Conservation (phyloP, 2,797 vertebrate species). For the Kryptopterus vitreolus region DNA sequence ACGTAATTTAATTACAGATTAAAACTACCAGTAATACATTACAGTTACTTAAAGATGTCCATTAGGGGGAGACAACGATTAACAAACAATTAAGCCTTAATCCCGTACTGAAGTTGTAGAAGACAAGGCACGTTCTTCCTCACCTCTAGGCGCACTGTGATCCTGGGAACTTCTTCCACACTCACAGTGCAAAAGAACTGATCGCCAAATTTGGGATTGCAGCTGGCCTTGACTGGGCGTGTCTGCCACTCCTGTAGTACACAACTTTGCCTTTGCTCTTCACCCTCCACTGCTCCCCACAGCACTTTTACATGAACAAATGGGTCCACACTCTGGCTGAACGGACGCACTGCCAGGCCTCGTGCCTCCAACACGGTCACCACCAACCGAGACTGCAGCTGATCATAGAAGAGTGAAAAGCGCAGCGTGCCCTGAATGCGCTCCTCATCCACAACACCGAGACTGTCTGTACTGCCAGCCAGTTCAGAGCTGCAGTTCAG, state of each 20-base stretch:
- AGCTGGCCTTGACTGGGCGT: conserved; percentile 69
- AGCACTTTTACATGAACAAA: conserved; percentile 68
- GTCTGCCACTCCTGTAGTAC: conserved; percentile 74
- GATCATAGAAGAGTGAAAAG: conserved; percentile 71
- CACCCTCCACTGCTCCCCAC: conserved; percentile 53
- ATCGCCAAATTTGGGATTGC: conserved; percentile 72
- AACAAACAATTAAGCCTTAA: no score
- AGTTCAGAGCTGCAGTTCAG: conserved; percentile 54
- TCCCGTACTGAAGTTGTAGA: no score
- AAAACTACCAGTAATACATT: no score
- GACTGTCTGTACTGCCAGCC: conserved; percentile 39
- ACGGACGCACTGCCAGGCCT: conserved; percentile 58
- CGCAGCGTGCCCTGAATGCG: conserved; percentile 63
- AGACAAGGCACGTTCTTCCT: neutral
- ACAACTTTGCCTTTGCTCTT: conserved; percentile 59
- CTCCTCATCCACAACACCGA: conserved; percentile 42
- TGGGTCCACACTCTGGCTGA: conserved; percentile 53
- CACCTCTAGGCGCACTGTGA: conserved; percentile 74
- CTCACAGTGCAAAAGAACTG: conserved; percentile 70
- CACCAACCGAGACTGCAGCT: conserved; percentile 64
- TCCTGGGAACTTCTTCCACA: conserved; percentile 57
- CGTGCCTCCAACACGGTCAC: conserved; percentile 69
- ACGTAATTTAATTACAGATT: no score
- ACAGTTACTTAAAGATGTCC: no score
- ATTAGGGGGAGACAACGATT: no score